Evolutionary conservation across 92 coral and sea anemone genomes (phyloP).

Genomic region (Porites divaricata): DNA sequence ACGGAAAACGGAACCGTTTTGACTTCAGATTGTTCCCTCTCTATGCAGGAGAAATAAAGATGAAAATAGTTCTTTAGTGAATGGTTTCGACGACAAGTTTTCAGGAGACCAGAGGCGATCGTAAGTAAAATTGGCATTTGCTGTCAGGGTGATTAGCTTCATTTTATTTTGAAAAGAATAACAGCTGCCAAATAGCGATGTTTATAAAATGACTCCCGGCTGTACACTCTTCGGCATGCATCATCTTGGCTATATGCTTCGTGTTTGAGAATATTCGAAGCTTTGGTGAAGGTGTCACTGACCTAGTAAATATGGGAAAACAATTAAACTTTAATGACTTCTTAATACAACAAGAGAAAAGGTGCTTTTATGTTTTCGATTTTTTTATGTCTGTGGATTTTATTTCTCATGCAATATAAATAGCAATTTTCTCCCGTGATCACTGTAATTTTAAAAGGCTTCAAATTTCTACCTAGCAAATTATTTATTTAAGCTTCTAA

Average conservation of each 20-base stretch:
- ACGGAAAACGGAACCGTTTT: not conserved
- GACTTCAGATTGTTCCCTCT: not conserved
- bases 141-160: conserved; percentile 20
- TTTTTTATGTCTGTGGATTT: not conserved
- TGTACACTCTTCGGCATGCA: not conserved
- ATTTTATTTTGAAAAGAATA: conserved; percentile 5
- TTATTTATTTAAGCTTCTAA: conserved; percentile 18
- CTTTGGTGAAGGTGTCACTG: conserved; percentile 7
- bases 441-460: not conserved
- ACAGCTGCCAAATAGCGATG: not conserved
- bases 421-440: not conserved
- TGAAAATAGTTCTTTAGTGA: not conserved
- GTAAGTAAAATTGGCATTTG: conserved; percentile 32
- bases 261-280: not conserved
- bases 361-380: not conserved
- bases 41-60: conserved; percentile 2
- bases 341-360: conserved; percentile 33
- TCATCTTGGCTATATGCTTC: not conserved
- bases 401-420: not conserved
- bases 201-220: conserved; percentile 22
- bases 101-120: conserved; percentile 21
- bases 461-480: conserved; percentile 13
- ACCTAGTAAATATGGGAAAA: not conserved
- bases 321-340: conserved; percentile 68
- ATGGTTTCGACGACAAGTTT: conserved; percentile 32